These are phyloP conservation scores for Phocides pigmalion DNA, from an alignment of 1,140 invertebrate species.

Conservation along the genomic window DNA sequence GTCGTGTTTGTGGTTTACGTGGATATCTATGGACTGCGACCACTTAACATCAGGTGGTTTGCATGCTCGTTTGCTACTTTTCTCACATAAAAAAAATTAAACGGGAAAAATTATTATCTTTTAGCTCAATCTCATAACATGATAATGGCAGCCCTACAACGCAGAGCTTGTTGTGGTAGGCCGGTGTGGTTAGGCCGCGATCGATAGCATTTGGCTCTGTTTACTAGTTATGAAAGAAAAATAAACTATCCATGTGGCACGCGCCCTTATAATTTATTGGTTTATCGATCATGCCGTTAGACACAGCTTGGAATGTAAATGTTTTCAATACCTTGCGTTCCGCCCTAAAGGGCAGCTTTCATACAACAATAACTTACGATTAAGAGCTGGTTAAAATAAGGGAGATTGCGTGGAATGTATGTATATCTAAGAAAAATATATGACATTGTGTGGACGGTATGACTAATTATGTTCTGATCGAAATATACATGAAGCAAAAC, in stretches of 20 bases:
- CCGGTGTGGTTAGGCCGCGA: background rate
- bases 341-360: no score
- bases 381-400: no score
- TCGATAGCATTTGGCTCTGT: conserved; percentile 23
- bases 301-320: conserved; percentile 4
- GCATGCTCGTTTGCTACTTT: no score
- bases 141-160: background rate
- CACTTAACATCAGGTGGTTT: no score
- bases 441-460: no score
- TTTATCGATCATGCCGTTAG: background rate
- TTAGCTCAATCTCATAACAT: background rate
- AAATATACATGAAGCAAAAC: no score
- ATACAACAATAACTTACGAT: no score
- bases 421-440: no score
- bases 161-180: conserved; percentile 12
- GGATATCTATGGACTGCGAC: no score
- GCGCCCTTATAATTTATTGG: conserved; percentile 3
- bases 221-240: conserved; percentile 24
- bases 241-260: conserved; percentile 11
- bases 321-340: background rate
- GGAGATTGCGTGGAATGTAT: no score
- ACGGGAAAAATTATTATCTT: background rate
- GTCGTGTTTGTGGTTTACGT: no score
- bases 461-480: no score
- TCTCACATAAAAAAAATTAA: background rate